These are phyloP conservation scores for Ascidia mentula DNA, from an alignment of 23 tunicate species.

Conservation along the genomic window DNA sequence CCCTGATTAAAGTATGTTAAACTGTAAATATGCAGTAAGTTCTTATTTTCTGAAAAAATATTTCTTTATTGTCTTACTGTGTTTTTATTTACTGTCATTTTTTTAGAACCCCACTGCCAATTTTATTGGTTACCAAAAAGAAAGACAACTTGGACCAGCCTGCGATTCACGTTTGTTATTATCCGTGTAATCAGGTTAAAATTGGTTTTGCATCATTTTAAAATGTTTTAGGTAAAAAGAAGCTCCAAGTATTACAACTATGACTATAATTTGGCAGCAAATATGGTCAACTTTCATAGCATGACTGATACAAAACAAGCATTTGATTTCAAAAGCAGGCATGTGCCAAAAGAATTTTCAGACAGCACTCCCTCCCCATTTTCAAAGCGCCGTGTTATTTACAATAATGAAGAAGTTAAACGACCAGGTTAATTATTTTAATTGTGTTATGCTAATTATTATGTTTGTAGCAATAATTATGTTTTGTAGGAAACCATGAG, in stretches of 20 bases:
- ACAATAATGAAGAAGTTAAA: constrained; percentile 48
- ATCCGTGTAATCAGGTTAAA: background rate
- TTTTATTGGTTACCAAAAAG: background rate
- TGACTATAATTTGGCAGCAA: background rate
- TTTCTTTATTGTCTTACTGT: background rate
- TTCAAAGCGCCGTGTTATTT: constrained; percentile 44
- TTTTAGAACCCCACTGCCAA: background rate
- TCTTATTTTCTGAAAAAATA: too few species aligned
- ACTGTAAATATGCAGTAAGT: too few species aligned
- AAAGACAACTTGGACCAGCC: background rate
- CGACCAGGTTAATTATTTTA: constrained; percentile 35
- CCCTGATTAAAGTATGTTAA: too few species aligned
- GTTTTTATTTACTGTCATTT: background rate
- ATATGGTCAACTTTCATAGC: background rate
- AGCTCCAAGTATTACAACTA: background rate
- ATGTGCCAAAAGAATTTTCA: background rate
- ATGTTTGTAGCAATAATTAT: background rate
- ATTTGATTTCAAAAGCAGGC: background rate
- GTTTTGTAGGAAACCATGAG: constrained; percentile 35
- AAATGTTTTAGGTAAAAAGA: background rate
- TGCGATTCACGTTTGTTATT: background rate
- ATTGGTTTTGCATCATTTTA: background rate
- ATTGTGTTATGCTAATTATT: background rate
- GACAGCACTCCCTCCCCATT: constrained; percentile 45
- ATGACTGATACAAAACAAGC: background rate